Evolutionary conservation across 2,113 vertebrate genomes (phyloP), one percentile per base, ranked within the genome.

Genomic region (Proterorhinus semilunaris): DNA sequence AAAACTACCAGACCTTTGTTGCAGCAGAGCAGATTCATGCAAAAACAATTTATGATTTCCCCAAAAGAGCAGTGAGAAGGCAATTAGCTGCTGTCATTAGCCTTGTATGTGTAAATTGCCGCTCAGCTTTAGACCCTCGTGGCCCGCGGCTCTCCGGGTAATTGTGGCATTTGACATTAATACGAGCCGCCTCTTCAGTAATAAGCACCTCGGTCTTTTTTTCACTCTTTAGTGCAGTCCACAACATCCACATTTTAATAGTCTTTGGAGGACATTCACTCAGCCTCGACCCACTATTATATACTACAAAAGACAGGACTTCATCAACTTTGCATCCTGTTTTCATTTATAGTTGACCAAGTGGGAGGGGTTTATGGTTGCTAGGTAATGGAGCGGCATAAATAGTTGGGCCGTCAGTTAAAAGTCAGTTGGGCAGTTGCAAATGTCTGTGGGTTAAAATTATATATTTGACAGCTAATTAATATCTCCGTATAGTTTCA

Each of bases 141-240:
- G 65, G 65, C 78, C 68, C 10, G 3, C 4, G 74, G 75, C 78
- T 21, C 59, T 69, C 65, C 55, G 70, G 72, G 66, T 81, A 83
- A 85, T 77, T 71, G 71, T 45, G 64, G 64, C 63, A 66, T 68
- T 81, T 57, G 11, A 78, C 65, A 75, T 73, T 71, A 66, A 76
- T 74, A 66, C 74, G 62, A 80, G 62, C 36, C 36, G 62, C 61
- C 75, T 62, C 63, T 68, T 74, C 52, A 48, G 49, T 75, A 57
- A 74, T 66, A 54, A 70, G 59, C 55, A 73, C 64, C 66, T 70
- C 43, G 51, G 10, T 3, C 53, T 49, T 66, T 72, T 36, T 48
- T 59, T 75, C 68, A 2, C 6, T 74, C 61, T 73, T 43, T 72
- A 36, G 5, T 12, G 36, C n/a, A 2, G 42, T 54, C 51, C 55